Evolutionary conservation across 2,888 invertebrate genomes (phyloP), one percentile per base, ranked within the genome.

Genomic region (Geophilus truncorum): DNA sequence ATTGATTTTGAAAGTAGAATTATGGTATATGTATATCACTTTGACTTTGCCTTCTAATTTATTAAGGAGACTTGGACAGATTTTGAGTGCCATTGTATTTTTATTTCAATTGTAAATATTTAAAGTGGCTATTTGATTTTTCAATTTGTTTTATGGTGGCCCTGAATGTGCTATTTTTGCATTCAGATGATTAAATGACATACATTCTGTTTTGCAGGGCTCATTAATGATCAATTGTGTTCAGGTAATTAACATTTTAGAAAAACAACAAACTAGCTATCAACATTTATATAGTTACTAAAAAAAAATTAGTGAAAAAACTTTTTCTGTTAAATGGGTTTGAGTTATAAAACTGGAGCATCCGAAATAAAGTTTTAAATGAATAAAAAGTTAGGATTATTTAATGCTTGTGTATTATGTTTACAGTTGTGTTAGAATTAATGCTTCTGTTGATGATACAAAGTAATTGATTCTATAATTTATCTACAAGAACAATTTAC

Each of bases 141-240:
- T 18, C 4, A 57, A 57, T 57, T 6, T 57, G 57, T 7, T 57
- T 57, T 10, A 70, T 70, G 23, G 23, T 25, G 28, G 70, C 70
- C 28, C 70, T 70, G 70, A 28, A 70, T 70, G 23, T 70, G 70
- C 70, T 28, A 70, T 57, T 57, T 57, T 57, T 57, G 57, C 57
- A 57, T 70, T 70, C 70, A 70, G 70, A 70, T 70, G 28, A 70
- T 28, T 28, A 70, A 70, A 70, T 25, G 70, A 70, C 70, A 70
- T 70, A 1, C 70, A 51, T 51, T 25, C 28, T 70, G 28, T 70
- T 70, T 70, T 28, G 28, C 70, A 70, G 70, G 28, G 28, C 70
- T 51, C 51, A 70, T 70, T 10, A 62, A 70, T 25, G 28, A 70
- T 28, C 23, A 70, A 12, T 70, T 25, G 70, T 70, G 28, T 70